phyloP scores from a whole-genome alignment of 1,140 invertebrate genomes.

The Mamestra configurata region DNA sequence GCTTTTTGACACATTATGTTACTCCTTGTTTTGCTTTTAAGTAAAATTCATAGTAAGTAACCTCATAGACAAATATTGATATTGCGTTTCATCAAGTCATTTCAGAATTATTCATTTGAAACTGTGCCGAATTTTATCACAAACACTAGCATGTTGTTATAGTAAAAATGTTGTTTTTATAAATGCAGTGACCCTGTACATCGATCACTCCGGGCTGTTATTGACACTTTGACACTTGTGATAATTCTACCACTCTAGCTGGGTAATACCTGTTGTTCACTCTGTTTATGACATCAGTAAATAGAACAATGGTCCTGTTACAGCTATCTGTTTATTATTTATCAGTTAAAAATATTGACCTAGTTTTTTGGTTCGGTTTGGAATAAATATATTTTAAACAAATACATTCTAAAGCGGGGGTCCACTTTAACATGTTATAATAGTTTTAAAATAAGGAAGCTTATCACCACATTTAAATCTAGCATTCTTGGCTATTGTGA shows the following conservation, averaged over 20 bases:
- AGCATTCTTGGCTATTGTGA: background rate
- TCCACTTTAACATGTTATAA: too few relatives aligned
- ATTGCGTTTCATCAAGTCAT: too few relatives aligned
- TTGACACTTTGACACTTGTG: constrained; percentile 24
- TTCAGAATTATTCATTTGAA: background rate
- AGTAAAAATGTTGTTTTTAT: background rate
- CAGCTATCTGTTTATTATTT: background rate
- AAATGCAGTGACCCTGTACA: constrained; percentile 20
- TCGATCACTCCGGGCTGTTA: constrained; percentile 15
- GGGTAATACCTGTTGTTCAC: constrained; percentile 6
- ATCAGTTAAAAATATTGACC: background rate
- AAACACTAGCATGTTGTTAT: background rate
- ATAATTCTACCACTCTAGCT: background rate
- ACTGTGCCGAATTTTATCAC: background rate
- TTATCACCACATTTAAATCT: too few relatives aligned
- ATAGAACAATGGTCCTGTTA: background rate
- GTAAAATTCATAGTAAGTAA: too few relatives aligned
- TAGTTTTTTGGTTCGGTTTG: background rate
- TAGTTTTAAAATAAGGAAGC: too few relatives aligned
- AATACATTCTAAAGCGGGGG: too few relatives aligned
- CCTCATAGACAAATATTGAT: too few relatives aligned
- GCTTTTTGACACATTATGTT: too few relatives aligned
- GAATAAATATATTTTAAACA: too few relatives aligned
- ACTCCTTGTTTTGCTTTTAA: too few relatives aligned
- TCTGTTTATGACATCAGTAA: constrained; percentile 5